Percentiles rank a stretch among this genome's conserved stretches.
phyloP scores from a whole-genome alignment of 2,888 invertebrate species.

The Stenichneumon culpator region DNA sequence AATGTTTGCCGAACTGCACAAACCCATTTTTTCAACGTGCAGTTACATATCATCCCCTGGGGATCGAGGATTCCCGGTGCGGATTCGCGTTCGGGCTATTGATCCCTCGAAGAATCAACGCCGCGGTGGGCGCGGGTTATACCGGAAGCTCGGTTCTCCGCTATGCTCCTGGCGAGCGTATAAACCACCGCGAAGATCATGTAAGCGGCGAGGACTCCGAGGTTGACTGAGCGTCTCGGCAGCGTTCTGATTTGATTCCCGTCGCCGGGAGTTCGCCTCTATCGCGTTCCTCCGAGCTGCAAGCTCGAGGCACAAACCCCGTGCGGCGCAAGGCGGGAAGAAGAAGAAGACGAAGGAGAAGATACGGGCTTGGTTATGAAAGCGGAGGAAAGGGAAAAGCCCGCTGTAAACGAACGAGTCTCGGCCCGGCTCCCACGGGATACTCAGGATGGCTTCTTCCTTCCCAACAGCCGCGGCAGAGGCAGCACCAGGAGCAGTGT shows the following conservation, averaged over 20 bases:
- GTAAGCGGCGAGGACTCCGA: constrained; percentile 1
- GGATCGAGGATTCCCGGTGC: constrained; percentile 12
- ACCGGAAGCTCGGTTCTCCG: constrained; percentile 39
- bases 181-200: constrained; percentile 12
- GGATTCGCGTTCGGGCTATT: constrained; percentile 11
- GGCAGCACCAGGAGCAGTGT: constrained; percentile 72
- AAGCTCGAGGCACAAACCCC: constrained; percentile 20
- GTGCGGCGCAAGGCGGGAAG: background rate
- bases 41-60: background rate
- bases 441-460: constrained; percentile 78
- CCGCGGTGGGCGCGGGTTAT: constrained; percentile 20
- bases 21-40: background rate
- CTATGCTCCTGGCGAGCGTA: background rate
- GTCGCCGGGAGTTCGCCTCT: constrained; percentile 41
- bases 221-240: constrained; percentile 30
- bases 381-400: constrained; percentile 46
- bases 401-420: constrained; percentile 68
- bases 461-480: constrained; percentile 75
- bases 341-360: constrained; percentile 15
- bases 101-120: constrained; percentile 56
- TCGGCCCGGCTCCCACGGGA: constrained; percentile 76
- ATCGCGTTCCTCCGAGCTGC: constrained; percentile 7
- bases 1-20: too few species aligned
- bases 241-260: constrained; percentile 51
- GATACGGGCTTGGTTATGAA: background rate